phyloP scores from a whole-genome alignment of 2,113 vertebrate genomes.

The Burhinus bistriatus region DNA sequence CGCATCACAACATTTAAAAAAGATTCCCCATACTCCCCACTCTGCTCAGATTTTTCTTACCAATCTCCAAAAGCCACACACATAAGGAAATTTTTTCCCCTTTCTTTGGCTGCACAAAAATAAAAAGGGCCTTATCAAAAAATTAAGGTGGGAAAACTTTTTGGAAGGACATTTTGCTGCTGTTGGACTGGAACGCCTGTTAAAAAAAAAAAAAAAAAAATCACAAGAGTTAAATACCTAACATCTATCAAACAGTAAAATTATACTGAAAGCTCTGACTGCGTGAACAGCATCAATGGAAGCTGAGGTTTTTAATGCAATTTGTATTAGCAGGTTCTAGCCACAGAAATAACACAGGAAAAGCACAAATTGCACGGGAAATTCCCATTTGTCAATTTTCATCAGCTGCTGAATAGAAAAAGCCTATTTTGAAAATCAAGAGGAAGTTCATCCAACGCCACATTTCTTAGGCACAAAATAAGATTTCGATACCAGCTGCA shows the following conservation, averaged over 20 bases:
- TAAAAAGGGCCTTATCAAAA: not conserved
- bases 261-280: not conserved
- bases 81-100: accelerated
- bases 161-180: not conserved
- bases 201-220: not conserved
- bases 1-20: slow-evolving; percentile 2
- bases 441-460: not conserved
- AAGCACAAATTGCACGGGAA: not conserved
- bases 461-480: not conserved
- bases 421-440: not conserved
- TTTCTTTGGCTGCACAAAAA: not conserved
- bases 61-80: not conserved
- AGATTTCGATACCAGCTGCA: not conserved
- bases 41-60: not conserved
- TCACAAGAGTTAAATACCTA: not conserved
- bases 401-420: slow-evolving; percentile 6
- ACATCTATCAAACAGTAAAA: slow-evolving; percentile 2
- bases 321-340: slow-evolving; percentile 5
- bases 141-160: not conserved
- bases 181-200: not conserved
- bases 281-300: not conserved
- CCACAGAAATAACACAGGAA: not conserved
- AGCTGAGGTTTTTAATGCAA: slow-evolving; percentile 9
- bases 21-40: not conserved
- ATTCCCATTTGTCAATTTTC: slow-evolving; percentile 24